Conservation (phyloP, 1,140 invertebrate genomes). For the Drosophila nebulosa region DNA sequence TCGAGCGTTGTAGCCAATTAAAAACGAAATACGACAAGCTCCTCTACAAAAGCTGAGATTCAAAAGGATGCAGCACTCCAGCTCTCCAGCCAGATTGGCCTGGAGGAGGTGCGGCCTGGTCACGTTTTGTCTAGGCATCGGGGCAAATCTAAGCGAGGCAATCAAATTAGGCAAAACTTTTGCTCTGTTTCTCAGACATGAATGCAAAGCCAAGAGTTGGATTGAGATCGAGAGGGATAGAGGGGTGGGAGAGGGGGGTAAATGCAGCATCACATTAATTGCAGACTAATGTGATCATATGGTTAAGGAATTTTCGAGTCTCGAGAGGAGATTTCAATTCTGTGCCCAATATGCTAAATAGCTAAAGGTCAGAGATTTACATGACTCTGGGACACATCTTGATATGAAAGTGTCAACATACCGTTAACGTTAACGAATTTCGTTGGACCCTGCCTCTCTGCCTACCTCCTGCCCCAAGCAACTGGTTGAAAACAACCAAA, state of each 20-base stretch:
- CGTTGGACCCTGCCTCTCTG: conserved; percentile 33
- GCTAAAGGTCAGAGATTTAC: conserved; percentile 38
- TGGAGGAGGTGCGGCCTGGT: conserved; percentile 56
- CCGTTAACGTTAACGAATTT: conserved; percentile 70
- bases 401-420: conserved; percentile 73
- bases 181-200: conserved; percentile 42
- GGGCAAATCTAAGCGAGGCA: conserved; percentile 69
- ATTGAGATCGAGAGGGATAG: background rate
- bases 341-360: conserved; percentile 52
- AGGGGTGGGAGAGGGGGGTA: background rate
- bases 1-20: conserved; percentile 77
- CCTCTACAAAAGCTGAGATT: conserved; percentile 49
- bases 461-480: conserved; percentile 6
- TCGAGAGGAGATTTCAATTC: conserved; percentile 13
- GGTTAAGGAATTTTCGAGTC: background rate
- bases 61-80: conserved; percentile 31
- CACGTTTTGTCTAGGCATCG: conserved; percentile 55
- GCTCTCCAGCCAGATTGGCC: background rate
- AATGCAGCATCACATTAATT: conserved; percentile 52
- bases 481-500: conserved; percentile 40
- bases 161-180: conserved; percentile 69
- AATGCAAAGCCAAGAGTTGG: conserved; percentile 1
- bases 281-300: conserved; percentile 64
- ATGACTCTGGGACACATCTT: conserved; percentile 54
- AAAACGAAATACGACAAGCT: conserved; percentile 76